Evolutionary conservation across 1,140 invertebrate genomes (phyloP).

Genomic region (Trachymyrmex septentrionalis): DNA sequence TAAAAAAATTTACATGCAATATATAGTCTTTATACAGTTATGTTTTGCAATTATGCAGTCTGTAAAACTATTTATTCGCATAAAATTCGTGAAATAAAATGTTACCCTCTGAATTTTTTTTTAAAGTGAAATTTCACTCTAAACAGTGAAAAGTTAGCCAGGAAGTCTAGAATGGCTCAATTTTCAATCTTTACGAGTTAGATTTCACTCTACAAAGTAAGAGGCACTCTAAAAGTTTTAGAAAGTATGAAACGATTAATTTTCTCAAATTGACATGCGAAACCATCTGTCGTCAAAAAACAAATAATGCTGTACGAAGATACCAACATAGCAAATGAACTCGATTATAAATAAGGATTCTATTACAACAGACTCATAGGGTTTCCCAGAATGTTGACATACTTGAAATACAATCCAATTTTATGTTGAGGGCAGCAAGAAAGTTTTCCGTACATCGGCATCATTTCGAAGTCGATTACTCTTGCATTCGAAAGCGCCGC

Average conservation of each 20-base stretch:
- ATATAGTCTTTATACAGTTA: no score
- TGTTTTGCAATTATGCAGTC: not conserved
- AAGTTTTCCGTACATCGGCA: slow-evolving; percentile 30
- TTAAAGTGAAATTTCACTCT: no score
- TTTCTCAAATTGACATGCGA: not conserved
- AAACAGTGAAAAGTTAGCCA: no score
- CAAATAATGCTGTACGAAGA: slow-evolving; percentile 69
- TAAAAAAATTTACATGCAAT: no score
- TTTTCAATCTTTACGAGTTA: no score
- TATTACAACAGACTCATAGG: slow-evolving; percentile 71
- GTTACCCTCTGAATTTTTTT: not conserved
- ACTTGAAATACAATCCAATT: slow-evolving; percentile 83
- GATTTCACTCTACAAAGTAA: no score
- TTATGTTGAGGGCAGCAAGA: slow-evolving; percentile 69
- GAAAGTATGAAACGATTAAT: not conserved
- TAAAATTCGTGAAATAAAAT: not conserved
- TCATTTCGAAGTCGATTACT: slow-evolving; percentile 62
- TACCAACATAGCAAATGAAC: slow-evolving; percentile 42
- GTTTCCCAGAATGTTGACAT: slow-evolving; percentile 78
- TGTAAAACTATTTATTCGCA: not conserved
- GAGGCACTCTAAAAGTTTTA: no score
- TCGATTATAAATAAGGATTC: slow-evolving; percentile 71
- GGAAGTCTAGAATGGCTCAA: no score
- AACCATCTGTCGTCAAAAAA: not conserved
- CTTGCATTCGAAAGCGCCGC: slow-evolving; percentile 29